Evolutionary conservation across 2,113 vertebrate genomes (phyloP).

Genomic region (Panurus biarmicus): DNA sequence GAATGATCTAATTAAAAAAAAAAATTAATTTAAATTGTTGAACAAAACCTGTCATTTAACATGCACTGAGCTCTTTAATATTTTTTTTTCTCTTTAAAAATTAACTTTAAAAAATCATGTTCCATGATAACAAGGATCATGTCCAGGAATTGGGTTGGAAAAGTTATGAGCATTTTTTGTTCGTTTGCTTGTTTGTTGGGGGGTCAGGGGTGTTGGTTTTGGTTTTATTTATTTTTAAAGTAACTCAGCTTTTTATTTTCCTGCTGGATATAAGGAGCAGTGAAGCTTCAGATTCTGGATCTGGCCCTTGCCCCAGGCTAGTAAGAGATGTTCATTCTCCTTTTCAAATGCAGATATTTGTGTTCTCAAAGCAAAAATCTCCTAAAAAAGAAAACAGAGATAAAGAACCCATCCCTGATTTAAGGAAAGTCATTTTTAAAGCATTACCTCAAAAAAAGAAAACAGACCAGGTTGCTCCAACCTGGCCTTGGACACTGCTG

Average conservation of each 20-base stretch:
- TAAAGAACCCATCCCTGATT: background rate
- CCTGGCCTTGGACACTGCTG: background rate
- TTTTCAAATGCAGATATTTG: background rate
- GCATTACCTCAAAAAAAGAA: background rate
- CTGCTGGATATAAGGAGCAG: background rate
- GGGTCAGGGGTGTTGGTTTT: fast-evolving
- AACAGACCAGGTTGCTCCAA: background rate
- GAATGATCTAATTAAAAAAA: background rate
- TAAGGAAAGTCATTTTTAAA: background rate
- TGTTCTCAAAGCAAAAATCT: background rate
- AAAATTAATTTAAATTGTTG: background rate
- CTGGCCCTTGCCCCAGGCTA: fast-evolving
- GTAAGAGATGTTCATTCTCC: background rate
- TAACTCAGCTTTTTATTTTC: background rate
- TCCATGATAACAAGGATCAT: background rate
- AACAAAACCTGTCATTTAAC: background rate
- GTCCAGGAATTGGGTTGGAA: background rate
- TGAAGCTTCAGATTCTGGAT: background rate
- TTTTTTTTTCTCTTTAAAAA: background rate
- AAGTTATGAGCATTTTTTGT: background rate
- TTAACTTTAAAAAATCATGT: background rate
- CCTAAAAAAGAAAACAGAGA: background rate
- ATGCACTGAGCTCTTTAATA: background rate
- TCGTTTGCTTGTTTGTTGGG: background rate
- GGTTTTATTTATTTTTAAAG: background rate